Base-by-base conservation (phyloP, 1,140 invertebrate genomes). In the Teleopsis dalmanni region DNA sequence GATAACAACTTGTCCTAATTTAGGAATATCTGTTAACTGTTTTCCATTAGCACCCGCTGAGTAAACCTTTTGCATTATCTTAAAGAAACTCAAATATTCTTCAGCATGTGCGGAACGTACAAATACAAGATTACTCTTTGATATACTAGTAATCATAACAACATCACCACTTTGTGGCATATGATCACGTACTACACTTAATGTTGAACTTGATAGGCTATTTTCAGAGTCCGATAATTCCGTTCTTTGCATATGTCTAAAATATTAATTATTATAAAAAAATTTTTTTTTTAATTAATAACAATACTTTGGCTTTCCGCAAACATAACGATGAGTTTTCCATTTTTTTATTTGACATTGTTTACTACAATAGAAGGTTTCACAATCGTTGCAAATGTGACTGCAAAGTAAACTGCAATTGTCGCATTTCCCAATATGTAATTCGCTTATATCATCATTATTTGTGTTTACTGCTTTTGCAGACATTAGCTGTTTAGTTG, bases 41-140 rank as follows among this genome's bases (percentile, higher is more conserved):
- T 44, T 44, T n/a, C 42, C 14, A 10, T 29, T 38, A 11, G 51
- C 46, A 1, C 25, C 48, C 5, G 22, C 34, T 45, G 3, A 31
- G 3, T 16, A 57, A 25, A n/a, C 23, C 14, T n/a, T 42, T 50
- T 11, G 53, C 50, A 21, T 37, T 6, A 21, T 43, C 43, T 41
- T 47, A 25, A 21, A 65, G 42, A 22, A 58, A 50, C 0, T 40
- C 23, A 40, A 46, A 54, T 69, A 60, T 13, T 56, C 59, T 5
- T 69, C 48, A 4, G 59, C 37, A 11, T 41, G 34, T 2, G 29
- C 27, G 6, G 65, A 57, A 8, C 60, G 57, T 16, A 69, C 48
- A 43, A 64, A 69, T 6, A 60, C 45, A 10, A 68, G 48, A 40
- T 68, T 64, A 1, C 53, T 57, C 38, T 65, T 63, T 16, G 52